Evolutionary conservation across 2,113 vertebrate genomes (phyloP), one percentile per base, ranked within the genome.

Genomic region (Poecile atricapillus): DNA sequence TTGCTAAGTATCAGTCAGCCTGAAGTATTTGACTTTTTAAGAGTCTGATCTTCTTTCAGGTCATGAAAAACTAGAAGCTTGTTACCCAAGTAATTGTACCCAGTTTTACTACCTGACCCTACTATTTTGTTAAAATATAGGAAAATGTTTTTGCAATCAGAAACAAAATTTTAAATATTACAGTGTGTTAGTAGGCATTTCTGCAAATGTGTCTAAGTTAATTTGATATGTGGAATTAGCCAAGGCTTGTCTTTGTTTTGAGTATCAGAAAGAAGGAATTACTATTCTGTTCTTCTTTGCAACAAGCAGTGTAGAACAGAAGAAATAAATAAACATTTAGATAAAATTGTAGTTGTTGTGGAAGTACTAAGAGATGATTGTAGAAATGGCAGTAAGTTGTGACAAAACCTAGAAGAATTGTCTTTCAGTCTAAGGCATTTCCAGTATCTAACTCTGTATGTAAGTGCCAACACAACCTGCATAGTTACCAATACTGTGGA

Each of bases 391-490:
- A 60, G 33, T 44, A 11, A 65, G 21, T 13, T 21, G 41, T 59
- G 69, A 46, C 8, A 27, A 81, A 35, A 22, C 7, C 8, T 28
- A 37, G 20, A 23, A 87, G 64, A 83, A 43, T 20, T 70, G 28
- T 27, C 15, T 87, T 76, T 62, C 44, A 41, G 11, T 83, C 24
- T 11, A 11, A 65, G 68, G 37, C 53, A 17, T 83, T 88, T 68
- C 27, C 28, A n/a, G 0, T 39, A 9, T 33, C 27, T 53, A 8
- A 21, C 41, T 60, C 11, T 30, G 33, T 8, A 11, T 19, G 0
- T 25, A 21, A 49, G 30, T 53, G 49, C 37, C 62, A 75, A 7
- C 37, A 13, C 8, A 35, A 60, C 68, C 78, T 27, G 12, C 2
- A 1, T 14, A 14, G 27, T 46, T 74, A 50, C 60, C 0, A 15